Evolutionary conservation across 2,888 invertebrate species (phyloP), one percentile per base, ranked within the genome.

Genomic region (Operophtera brumata): DNA sequence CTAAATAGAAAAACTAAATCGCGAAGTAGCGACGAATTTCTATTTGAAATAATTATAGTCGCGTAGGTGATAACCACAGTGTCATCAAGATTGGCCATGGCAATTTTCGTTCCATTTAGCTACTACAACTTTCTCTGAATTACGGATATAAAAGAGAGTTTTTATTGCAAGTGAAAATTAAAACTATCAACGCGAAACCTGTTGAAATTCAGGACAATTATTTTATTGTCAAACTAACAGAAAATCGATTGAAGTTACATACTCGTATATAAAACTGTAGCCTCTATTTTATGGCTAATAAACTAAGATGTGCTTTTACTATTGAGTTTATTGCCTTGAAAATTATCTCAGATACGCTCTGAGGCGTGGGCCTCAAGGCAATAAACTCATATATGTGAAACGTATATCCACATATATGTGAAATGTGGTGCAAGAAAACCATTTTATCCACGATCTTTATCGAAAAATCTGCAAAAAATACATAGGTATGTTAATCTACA

Each of bases 91-190:
- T 64, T 61, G 50, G 59, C 54, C 57, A 62, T 58, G 62, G 61
- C 61, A 61, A 61, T 62, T 57, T 54, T 52, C 50, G 57, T 62
- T 59, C 54, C 47, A 61, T 52, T 54, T 47, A 49, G 59, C 61
- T 59, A 62, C 62, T 57, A 46, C 45, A 42, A 51, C 64, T 65
- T 65, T 65, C 64, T 54, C 62, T 59, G 53, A 62, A 59, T 57
- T 54, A 51, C 57, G 35, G 37, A 48, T 57, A 61, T 54, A 57
- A 64, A 60, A 65, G 60, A 62, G 62, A 30, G 30, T 30, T 54
- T 65, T 64, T 64, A 62, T 65, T 61, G 36, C 59, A 9, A 40
- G 45, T 50, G 43, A 53, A 46, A 57, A 52, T 40, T 34, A 49
- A 50, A 57, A 34, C 35, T 51, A 43, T 48, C 20, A 26, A 30